A percentile compares a stretch with the other conserved stretches of the same genome.
Conservation (phyloP, 1,140 invertebrate species). For the Tyrophagus putrescentiae region DNA sequence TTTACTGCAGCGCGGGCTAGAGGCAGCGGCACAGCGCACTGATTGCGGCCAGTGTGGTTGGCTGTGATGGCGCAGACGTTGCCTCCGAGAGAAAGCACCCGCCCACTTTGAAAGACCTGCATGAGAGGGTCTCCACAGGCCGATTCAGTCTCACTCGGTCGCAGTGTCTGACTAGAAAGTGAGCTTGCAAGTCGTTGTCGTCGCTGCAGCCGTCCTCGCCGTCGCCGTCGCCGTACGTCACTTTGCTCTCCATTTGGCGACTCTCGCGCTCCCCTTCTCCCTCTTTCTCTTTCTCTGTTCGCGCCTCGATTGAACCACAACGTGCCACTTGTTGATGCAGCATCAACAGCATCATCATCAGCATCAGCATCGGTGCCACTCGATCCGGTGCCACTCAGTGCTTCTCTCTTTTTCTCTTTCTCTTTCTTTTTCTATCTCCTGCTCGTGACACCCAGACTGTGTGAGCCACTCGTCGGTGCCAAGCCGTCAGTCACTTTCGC, state of each 20-base stretch:
- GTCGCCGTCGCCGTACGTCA: no score
- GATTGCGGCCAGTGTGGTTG: no score
- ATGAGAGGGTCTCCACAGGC: background rate
- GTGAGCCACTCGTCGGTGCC: background rate
- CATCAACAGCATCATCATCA: background rate
- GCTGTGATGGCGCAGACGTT: no score
- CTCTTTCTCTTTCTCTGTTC: no score
- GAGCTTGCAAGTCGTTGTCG: background rate
- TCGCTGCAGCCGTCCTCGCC: background rate
- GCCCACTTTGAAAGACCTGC: no score
- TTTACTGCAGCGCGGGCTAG: background rate
- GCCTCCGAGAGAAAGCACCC: no score
- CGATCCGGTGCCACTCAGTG: background rate
- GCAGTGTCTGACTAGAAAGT: background rate
- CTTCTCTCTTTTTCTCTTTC: no score
- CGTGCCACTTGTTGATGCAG: background rate
- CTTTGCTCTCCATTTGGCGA: no score
- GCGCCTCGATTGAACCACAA: background rate
- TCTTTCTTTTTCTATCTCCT: no score
- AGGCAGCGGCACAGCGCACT: background rate
- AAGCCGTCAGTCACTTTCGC: background rate
- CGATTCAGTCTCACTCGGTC: background rate
- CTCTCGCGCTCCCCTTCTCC: no score
- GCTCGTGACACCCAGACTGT: background rate
- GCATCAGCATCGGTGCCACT: background rate